Percentiles rank a stretch among this genome's conserved stretches.
Conservation (phyloP, 2,888 invertebrate genomes). For the Oscheius sp. region DNA sequence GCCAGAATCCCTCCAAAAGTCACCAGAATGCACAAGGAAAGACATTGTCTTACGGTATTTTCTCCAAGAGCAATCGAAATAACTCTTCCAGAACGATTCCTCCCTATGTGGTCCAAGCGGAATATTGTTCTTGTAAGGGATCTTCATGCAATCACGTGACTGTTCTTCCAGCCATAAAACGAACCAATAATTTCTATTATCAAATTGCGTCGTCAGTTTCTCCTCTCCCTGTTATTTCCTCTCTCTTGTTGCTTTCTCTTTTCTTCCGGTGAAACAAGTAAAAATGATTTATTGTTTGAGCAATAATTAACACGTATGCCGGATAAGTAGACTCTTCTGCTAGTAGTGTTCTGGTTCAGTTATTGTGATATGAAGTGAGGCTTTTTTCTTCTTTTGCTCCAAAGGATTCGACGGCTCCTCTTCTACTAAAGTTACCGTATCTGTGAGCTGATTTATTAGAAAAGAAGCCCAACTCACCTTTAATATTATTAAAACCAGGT, state of each 20-base stretch:
- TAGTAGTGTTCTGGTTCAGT: conserved; percentile 11
- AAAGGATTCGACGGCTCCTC: too few species aligned
- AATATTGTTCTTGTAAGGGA: conserved; percentile 21
- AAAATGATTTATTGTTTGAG: neutral
- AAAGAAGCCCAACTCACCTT: neutral
- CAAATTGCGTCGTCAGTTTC: neutral
- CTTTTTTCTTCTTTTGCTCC: conserved; percentile 5
- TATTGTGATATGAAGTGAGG: conserved; percentile 4
- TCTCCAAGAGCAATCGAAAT: neutral
- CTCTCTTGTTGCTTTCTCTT: neutral
- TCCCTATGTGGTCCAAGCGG: conserved; percentile 30
- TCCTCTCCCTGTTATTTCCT: neutral
- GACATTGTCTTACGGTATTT: conserved; percentile 19
- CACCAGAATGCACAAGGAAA: neutral
- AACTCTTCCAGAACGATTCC: conserved; percentile 24
- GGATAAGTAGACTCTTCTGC: neutral
- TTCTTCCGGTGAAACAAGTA: conserved; percentile 5
- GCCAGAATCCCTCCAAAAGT: conserved; percentile 8
- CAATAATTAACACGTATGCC: neutral
- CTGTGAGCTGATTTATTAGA: too few species aligned
- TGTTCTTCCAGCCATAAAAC: neutral
- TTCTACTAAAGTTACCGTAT: neutral
- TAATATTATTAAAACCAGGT: neutral
- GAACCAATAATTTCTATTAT: neutral
- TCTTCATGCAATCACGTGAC: conserved; percentile 18